phyloP scores from a whole-genome alignment of 2,797 vertebrate species.

The Chloroceryle inda region DNA sequence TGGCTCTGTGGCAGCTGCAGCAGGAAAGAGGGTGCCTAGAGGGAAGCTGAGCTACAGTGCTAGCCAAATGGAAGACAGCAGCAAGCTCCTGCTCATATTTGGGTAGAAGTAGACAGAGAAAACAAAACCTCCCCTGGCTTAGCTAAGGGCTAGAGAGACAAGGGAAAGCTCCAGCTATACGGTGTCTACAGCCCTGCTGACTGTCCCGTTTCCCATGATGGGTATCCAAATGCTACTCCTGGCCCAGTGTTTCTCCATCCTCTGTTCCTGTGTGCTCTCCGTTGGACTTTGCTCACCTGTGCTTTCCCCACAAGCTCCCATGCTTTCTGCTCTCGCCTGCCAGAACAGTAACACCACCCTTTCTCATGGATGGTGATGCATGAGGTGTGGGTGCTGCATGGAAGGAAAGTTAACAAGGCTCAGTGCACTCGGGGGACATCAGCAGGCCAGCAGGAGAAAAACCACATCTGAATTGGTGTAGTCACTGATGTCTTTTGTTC shows the following conservation, averaged over 20 bases:
- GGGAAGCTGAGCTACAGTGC: rapidly evolving
- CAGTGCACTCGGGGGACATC: not conserved
- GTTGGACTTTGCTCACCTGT: rapidly evolving
- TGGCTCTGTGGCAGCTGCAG: not conserved
- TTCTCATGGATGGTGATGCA: rapidly evolving
- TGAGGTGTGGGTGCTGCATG: not conserved
- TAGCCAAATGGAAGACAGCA: not conserved
- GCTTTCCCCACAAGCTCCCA: not conserved
- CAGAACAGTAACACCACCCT: not conserved
- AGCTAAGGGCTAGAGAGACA: not conserved
- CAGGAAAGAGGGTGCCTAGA: not conserved
- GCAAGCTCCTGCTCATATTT: not conserved
- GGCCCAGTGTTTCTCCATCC: not conserved
- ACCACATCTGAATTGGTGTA: not conserved
- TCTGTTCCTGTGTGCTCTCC: not conserved
- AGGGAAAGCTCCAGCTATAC: not conserved
- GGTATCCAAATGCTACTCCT: not conserved
- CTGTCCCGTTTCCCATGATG: rapidly evolving
- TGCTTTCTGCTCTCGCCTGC: not conserved
- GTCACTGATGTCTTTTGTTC: not conserved
- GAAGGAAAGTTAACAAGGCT: conserved; percentile 7
- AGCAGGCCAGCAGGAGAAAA: not conserved
- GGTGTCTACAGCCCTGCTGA: rapidly evolving
- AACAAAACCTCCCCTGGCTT: not conserved
- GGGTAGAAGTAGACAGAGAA: not conserved